Evolutionary conservation across 2,113 vertebrate genomes (phyloP).

Genomic region (Sorex fumeus): DNA sequence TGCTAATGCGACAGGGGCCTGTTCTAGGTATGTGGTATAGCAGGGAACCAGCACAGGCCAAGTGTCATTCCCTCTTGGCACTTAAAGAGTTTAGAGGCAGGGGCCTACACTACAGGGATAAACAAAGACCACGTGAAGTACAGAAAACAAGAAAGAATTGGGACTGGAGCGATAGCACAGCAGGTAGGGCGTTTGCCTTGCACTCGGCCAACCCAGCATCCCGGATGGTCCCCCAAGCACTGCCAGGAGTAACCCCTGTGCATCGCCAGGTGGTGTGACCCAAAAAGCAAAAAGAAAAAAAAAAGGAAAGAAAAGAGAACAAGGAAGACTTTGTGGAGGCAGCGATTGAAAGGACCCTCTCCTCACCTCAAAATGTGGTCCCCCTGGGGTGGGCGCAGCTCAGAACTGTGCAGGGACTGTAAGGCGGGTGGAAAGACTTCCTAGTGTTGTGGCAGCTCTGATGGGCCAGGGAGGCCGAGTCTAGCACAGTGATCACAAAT

Average conservation of each 20-base stretch:
- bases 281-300: too few relatives aligned
- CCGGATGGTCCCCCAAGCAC: too few relatives aligned
- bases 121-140: too few relatives aligned
- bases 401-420: neutral
- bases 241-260: too few relatives aligned
- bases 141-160: too few relatives aligned
- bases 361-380: neutral
- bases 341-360: too few relatives aligned
- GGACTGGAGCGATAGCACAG: too few relatives aligned
- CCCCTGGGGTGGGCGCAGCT: neutral
- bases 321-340: too few relatives aligned
- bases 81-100: neutral
- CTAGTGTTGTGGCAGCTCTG: neutral
- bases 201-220: too few relatives aligned
- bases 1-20: neutral
- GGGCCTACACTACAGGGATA: neutral
- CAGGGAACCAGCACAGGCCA: neutral
- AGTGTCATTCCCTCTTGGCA: neutral
- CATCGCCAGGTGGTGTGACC: too few relatives aligned
- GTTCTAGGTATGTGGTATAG: neutral
- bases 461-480: neutral
- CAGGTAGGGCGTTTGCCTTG: too few relatives aligned
- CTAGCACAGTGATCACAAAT: neutral
- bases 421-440: neutral
- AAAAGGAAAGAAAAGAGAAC: too few relatives aligned